Evolutionary conservation across 2,797 vertebrate species (phyloP).

Genomic region (Crax fasciolata): DNA sequence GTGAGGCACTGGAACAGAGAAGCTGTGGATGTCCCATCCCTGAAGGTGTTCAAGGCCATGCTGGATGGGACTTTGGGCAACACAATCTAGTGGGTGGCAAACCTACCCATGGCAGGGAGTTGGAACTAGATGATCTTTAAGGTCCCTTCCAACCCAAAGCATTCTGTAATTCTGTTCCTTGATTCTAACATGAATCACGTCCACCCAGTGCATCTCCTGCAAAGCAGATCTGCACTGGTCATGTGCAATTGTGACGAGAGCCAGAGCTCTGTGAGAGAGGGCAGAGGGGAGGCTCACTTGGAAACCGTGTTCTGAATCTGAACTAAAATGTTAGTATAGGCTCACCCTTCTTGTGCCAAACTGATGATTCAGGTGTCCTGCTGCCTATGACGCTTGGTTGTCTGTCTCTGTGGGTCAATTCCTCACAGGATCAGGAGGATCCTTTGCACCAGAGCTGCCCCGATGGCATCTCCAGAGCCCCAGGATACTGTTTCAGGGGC

Average conservation of each 20-base stretch:
- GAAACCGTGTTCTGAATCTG: neutral
- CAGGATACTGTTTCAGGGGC: accelerated
- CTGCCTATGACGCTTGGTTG: neutral
- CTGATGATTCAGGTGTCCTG: neutral
- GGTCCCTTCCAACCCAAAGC: too few species aligned
- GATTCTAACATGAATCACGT: accelerated
- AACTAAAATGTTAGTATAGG: neutral
- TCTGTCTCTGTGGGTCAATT: neutral
- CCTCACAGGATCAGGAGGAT: neutral
- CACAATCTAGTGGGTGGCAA: too few species aligned
- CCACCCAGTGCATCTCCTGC: accelerated
- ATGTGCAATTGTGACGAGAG: neutral
- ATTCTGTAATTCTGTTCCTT: too few species aligned
- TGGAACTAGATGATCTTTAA: too few species aligned
- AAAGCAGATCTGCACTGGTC: neutral
- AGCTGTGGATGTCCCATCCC: too few species aligned
- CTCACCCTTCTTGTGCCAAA: neutral
- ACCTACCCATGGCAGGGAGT: too few species aligned
- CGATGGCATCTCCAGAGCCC: too few species aligned
- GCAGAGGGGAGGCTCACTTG: accelerated
- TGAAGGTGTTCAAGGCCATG: too few species aligned
- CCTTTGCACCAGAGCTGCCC: neutral
- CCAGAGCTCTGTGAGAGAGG: neutral
- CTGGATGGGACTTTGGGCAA: too few species aligned
- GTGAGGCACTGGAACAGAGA: too few species aligned